A percentile compares a stretch with the other conserved stretches of the same genome.
Conservation (phyloP, 2,113 vertebrate species). For the Oncorhynchus gorbuscha region DNA sequence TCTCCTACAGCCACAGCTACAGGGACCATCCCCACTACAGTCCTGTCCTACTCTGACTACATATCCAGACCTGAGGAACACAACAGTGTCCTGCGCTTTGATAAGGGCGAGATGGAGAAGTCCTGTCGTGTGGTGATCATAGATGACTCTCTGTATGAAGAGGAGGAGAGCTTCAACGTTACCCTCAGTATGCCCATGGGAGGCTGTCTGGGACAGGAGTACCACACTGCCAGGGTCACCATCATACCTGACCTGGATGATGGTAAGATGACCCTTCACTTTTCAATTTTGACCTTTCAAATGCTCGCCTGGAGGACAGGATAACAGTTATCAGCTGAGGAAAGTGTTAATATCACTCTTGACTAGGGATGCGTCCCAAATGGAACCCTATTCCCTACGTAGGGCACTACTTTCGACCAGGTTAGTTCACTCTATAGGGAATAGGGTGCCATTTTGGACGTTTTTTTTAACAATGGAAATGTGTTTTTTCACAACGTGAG, state of each 20-base stretch:
- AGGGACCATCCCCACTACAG: constrained; percentile 83
- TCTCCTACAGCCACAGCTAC: constrained; percentile 80
- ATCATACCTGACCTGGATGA: constrained; percentile 86
- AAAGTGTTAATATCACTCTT: too few relatives aligned
- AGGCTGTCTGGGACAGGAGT: constrained; percentile 80
- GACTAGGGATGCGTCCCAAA: too few relatives aligned
- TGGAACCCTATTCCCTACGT: too few relatives aligned
- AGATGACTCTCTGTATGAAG: constrained; percentile 90
- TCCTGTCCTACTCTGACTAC: constrained; percentile 93
- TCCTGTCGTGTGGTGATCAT: constrained; percentile 84
- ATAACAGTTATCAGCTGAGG: too few relatives aligned
- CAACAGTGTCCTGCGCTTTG: constrained; percentile 84
- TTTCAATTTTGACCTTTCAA: neutral
- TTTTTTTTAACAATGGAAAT: too few relatives aligned
- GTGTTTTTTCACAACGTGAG: too few relatives aligned
- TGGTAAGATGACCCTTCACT: constrained; percentile 72
- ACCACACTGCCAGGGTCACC: constrained; percentile 73
- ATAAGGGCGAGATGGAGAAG: constrained; percentile 83
- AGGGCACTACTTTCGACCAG: too few relatives aligned
- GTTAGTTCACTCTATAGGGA: too few relatives aligned
- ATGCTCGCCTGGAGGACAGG: too few relatives aligned
- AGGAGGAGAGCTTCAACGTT: constrained; percentile 85
- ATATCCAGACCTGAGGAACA: constrained; percentile 90
- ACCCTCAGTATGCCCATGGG: constrained; percentile 86
- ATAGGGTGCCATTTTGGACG: too few relatives aligned